Base-by-base conservation (phyloP, 1,140 invertebrate species). In the Cydia pomonella region DNA sequence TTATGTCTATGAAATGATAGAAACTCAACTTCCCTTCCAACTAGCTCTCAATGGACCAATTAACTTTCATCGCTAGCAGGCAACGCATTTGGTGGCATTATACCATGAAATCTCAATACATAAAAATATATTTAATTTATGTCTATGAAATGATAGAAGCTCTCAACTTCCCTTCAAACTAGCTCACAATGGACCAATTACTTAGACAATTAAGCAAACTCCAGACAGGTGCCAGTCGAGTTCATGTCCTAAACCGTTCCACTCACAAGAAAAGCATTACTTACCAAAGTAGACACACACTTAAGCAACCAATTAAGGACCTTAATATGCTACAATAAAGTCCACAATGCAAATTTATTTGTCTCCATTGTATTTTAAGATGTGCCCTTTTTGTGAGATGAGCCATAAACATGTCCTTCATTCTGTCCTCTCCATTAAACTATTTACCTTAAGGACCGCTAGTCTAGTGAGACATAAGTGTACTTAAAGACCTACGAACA, bases 201-300 rank as follows among this genome's bases (percentile, higher is more conserved):
- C 83, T 83, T 77, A 82, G 84, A 84, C 85, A 84, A 86, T 88
- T 87, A 85, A 85, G 76, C 80, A 66, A 63, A 77, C 80, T 79
- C 78, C 76, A 82, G 82, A 82, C 87, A 85, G 84, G 83, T 86
- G 80, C 53, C 13, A 71, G 73, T 75, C 59, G 76, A 82, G 82
- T 81, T 78, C 77, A 21, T 59, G 21, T 23, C 53, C 53, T 59
- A 59, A 59, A 59, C 7, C 21, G 53, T 59, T 12, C 21, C 9
- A 23, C 53, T 59, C n/a, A 59, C 53, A 23, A 59, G 47, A 50
- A 80, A 78, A 79, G 78, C 80, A 77, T 77, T 79, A 78, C 76
- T 72, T 47, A 72, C 72, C 21, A 18, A 38, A 18, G 33, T 12
- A 33, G 25, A 38, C 33, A 33, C 18, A 59, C 50, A 53, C 10